Evolutionary conservation across 2,113 vertebrate genomes (phyloP).

Genomic region (Oxygymnocypris stewartii): DNA sequence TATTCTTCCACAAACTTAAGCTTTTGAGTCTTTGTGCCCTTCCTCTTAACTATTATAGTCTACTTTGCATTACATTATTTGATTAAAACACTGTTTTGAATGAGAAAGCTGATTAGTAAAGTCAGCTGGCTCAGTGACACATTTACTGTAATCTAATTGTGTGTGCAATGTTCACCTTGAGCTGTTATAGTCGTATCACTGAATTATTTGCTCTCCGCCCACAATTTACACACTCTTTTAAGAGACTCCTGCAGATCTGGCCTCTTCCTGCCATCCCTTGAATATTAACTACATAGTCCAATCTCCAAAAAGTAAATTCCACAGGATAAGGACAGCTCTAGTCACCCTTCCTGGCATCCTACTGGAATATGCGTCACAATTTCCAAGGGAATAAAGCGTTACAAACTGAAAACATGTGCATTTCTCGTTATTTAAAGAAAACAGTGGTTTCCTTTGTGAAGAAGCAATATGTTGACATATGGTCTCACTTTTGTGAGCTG

Average conservation of each 20-base stretch:
- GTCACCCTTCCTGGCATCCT: conserved; percentile 10
- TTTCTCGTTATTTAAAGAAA: conserved; percentile 11
- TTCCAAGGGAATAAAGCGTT: conserved; percentile 66
- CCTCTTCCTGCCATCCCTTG: neutral
- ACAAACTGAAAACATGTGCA: conserved; percentile 52
- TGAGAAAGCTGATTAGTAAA: neutral
- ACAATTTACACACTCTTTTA: neutral
- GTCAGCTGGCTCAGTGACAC: neutral
- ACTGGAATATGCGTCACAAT: conserved; percentile 55
- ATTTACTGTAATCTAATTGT: neutral
- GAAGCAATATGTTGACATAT: conserved; percentile 51
- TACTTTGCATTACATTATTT: conserved; percentile 23
- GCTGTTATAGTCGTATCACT: neutral
- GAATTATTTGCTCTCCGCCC: conserved; percentile 7
- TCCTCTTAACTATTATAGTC: conserved; percentile 4
- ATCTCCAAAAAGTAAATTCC: neutral
- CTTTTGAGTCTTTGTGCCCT: neutral
- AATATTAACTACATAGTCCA: neutral
- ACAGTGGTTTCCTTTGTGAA: conserved; percentile 33
- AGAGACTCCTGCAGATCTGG: neutral
- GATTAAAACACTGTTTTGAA: conserved; percentile 30
- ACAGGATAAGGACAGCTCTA: conserved; percentile 4
- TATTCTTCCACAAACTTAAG: neutral
- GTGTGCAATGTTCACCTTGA: conserved; percentile 15
- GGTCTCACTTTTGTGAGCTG: conserved; percentile 40